Conservation (phyloP, 2,797 vertebrate genomes). For the Thamnophis elegans region DNA sequence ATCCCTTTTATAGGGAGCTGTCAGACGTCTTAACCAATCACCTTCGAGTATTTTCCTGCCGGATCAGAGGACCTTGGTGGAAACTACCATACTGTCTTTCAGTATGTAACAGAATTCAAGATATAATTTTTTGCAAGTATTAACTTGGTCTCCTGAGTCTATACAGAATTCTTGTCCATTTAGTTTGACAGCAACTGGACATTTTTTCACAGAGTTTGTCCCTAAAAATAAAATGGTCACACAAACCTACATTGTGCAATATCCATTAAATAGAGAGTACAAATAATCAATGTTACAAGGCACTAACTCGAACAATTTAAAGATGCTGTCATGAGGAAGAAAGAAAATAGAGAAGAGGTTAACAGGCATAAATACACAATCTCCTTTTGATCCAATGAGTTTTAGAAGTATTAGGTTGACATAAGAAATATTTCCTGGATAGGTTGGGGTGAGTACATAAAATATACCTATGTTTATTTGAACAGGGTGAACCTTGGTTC, state of each 20-base stretch:
- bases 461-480: background rate
- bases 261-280: background rate
- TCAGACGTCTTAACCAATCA: too few relatives aligned
- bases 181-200: background rate
- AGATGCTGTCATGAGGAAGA: conserved; percentile 4
- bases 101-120: background rate
- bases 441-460: background rate
- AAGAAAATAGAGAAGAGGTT: background rate
- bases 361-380: background rate
- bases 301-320: conserved; percentile 21
- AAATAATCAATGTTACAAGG: conserved; percentile 5
- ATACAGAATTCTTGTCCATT: background rate
- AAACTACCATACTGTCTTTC: too few relatives aligned
- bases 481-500: background rate
- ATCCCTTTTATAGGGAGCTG: too few relatives aligned
- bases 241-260: conserved; percentile 11
- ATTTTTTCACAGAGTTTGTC: conserved; percentile 2
- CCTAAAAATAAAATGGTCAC: conserved; percentile 15
- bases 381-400: background rate
- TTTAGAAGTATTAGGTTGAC: background rate
- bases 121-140: background rate
- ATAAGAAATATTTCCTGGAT: background rate
- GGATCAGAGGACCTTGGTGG: too few relatives aligned
- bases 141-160: background rate
- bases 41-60: too few relatives aligned